These are phyloP conservation scores for Acrobasis suavella DNA, from an alignment of 2,888 invertebrate genomes.

Conservation along the genomic window DNA sequence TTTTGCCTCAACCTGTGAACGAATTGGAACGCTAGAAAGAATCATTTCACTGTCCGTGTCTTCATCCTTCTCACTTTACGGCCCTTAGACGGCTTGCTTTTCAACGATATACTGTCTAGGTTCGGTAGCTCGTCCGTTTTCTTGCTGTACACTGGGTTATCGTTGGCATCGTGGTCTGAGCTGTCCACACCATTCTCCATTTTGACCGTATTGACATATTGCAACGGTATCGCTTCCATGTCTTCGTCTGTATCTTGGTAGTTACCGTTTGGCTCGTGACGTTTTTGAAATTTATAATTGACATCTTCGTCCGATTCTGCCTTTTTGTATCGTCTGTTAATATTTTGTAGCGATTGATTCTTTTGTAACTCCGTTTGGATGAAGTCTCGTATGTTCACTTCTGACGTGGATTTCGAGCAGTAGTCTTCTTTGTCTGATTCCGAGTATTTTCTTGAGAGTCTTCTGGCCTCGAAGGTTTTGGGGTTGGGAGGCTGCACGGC, in stretches of 20 bases:
- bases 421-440: slow-evolving; percentile 74
- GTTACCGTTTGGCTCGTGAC: slow-evolving; percentile 64
- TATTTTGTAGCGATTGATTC: slow-evolving; percentile 74
- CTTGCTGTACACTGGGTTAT: slow-evolving; percentile 51
- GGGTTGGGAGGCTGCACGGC: background rate
- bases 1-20: slow-evolving; percentile 64
- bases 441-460: slow-evolving; percentile 54
- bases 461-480: slow-evolving; percentile 27
- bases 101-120: slow-evolving; percentile 66
- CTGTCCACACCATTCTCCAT: slow-evolving; percentile 70
- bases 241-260: slow-evolving; percentile 67
- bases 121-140: slow-evolving; percentile 60
- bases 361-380: slow-evolving; percentile 64
- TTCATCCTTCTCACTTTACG: slow-evolving; percentile 66
- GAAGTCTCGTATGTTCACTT: slow-evolving; percentile 60
- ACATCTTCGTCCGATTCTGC: slow-evolving; percentile 69
- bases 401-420: slow-evolving; percentile 68
- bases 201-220: slow-evolving; percentile 49
- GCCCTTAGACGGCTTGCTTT: slow-evolving; percentile 56
- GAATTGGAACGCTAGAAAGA: slow-evolving; percentile 70
- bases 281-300: slow-evolving; percentile 54
- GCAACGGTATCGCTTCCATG: slow-evolving; percentile 50
- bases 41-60: slow-evolving; percentile 76
- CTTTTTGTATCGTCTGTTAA: slow-evolving; percentile 51
- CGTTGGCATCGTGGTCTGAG: slow-evolving; percentile 69